Percentiles rank a stretch among this genome's conserved stretches.
These are phyloP conservation scores for Serinus canaria DNA, from an alignment of 2,113 vertebrate genomes.

Conservation along the genomic window DNA sequence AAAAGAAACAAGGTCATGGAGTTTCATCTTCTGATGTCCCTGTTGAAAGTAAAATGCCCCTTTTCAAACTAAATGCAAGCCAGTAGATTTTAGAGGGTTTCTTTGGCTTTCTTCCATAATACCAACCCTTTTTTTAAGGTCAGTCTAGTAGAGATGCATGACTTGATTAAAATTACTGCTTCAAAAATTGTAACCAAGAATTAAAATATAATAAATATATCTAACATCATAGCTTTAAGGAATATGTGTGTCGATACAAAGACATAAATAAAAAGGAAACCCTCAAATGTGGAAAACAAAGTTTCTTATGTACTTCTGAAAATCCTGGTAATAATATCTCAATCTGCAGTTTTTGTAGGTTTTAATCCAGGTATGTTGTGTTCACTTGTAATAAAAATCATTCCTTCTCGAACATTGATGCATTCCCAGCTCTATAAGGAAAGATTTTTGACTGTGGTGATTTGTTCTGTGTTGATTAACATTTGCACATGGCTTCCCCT, in stretches of 20 bases:
- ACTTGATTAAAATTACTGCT: conserved; percentile 16
- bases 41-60: not conserved
- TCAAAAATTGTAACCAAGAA: not conserved
- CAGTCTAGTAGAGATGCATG: not conserved
- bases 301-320: not conserved
- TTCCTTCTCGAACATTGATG: not conserved
- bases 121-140: not conserved
- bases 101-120: conserved; percentile 1
- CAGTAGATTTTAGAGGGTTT: not conserved
- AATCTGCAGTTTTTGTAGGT: not conserved
- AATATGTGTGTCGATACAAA: not conserved
- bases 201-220: not conserved
- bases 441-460: not conserved
- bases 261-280: not conserved
- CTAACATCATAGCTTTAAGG: not conserved
- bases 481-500: not conserved
- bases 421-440: not conserved
- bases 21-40: not conserved
- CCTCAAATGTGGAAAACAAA: not conserved
- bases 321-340: not conserved
- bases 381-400: not conserved
- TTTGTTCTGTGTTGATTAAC: not conserved
- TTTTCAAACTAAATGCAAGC: conserved; percentile 14
- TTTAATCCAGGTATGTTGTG: not conserved
- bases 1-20: not conserved